Evolutionary conservation across 2,113 vertebrate species (phyloP), one percentile per base, ranked within the genome.

Genomic region (Callipepla squamata): DNA sequence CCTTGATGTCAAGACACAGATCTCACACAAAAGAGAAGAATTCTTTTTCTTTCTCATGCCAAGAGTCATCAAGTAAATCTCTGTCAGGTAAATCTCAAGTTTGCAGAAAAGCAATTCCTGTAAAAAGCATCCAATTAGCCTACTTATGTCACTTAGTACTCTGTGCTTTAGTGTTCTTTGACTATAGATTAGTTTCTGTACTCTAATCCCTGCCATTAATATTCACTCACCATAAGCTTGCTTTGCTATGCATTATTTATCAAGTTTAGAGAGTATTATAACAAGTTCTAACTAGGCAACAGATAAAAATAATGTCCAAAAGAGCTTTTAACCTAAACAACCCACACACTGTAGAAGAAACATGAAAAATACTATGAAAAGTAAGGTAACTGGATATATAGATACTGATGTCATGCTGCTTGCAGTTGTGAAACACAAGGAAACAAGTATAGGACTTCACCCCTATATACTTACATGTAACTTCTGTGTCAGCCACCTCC

Each of bases 131-230:
- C 63, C 87, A 93, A 87, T 95, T 96, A 95, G 61, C 95, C 87
- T 94, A 93, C 68, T 95, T 96, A 74, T 85, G 93, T 95, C 95
- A 96, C 70, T 96, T 89, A 87, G 34, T 82, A 51, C 63, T 59
- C 57, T 61, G 19, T 87, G 18, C 55, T 75, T 85, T 28, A 44
- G 38, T 59, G 36, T 83, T 85, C 50, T 67, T 61, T 93, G 91
- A 92, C 95, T 96, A 12, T 62, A 93, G 87, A 96, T 80, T 66
- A 63, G 67, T 82, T 95, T 91, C 81, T 74, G 67, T 87, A 68
- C 68, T 91, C 78, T 68, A 85, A 74, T 91, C 94, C 59, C 30
- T 96, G 28, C 22, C 74, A 89, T 87, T 93, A 93, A 94, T 93
- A 95, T 95, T 96, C 81, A 69, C 47, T 28, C 7, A 1, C 53